Evolutionary conservation across 1,140 invertebrate species (phyloP), one percentile per base, ranked within the genome.

Genomic region (Aricia agestis): DNA sequence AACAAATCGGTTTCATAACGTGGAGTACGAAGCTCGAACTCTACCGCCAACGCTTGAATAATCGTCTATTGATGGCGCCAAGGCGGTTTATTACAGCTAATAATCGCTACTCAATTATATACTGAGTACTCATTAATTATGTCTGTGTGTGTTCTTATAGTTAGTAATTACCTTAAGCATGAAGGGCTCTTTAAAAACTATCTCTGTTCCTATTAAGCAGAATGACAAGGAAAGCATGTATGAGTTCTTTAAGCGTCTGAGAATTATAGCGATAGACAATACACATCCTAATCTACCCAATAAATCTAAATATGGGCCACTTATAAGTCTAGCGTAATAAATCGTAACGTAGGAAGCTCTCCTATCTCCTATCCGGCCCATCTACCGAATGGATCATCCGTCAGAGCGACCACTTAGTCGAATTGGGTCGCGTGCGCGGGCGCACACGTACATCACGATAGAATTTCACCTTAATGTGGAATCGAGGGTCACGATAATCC

Each of bases 401-500:
- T 82, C 82, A 82, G 71, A 72, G 72, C 72, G 76, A 70, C 77
- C 82, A 83, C 79, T 83, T 81, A 83, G 77, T 67, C 58, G 75
- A 78, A 84, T 80, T 81, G 70, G 78, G 71, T 78, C 74, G 75
- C 76, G 80, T 69, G 78, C 73, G 73, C 76, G 71, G 71, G 74
- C 76, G 76, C 74, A 65, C 73, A 76, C 45, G 13, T 11, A 52
- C 45, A 72, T 72, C 75, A 77, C 75, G 76, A 78, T 75, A 74
- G 73, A 76, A 76, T 83, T 84, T 84, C 82, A 83, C 82, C 82
- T 86, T 72, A 76, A 75, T 75, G 73, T 68, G 61, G 75, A 71
- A 74, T 74, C 66, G 36, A 45, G 68, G 75, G 76, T 77, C 75
- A 82, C 71, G 72, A 76, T 75, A 74, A 74, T 70, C 67, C 59